Conservation (phyloP, 2,113 vertebrate genomes). For the Polyodon spathula region DNA sequence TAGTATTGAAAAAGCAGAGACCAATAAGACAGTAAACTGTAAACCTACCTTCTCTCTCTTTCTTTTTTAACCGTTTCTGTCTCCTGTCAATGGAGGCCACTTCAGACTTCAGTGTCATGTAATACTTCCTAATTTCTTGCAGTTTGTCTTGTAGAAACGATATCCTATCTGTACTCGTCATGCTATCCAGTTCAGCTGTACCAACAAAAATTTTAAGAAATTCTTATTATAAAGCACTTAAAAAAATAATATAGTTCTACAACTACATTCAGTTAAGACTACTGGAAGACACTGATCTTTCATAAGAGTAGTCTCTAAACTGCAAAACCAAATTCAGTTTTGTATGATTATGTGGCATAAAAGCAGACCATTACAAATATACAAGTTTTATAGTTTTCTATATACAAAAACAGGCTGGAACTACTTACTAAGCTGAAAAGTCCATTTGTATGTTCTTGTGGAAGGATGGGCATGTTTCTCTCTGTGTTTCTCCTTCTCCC, state of each 20-base stretch:
- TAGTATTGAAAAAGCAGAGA: neutral
- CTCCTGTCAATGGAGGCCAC: slow-evolving; percentile 94
- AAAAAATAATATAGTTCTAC: too few species aligned
- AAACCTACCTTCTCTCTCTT: slow-evolving; percentile 87
- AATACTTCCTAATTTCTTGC: slow-evolving; percentile 94
- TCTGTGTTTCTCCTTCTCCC: slow-evolving; percentile 74
- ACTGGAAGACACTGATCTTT: too few species aligned
- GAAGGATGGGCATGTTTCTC: slow-evolving; percentile 75
- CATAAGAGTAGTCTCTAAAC: too few species aligned
- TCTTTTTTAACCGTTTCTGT: slow-evolving; percentile 94
- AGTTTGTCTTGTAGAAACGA: slow-evolving; percentile 95
- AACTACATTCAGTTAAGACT: too few species aligned
- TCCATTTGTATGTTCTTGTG: slow-evolving; percentile 89
- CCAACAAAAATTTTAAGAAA: slow-evolving; percentile 8
- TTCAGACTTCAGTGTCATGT: slow-evolving; percentile 95
- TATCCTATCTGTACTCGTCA: slow-evolving; percentile 85
- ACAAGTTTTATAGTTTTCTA: too few species aligned
- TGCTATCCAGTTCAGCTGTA: slow-evolving; percentile 84
- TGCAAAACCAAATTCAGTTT: too few species aligned
- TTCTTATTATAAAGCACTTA: neutral
- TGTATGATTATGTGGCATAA: too few species aligned
- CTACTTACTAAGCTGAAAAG: slow-evolving; percentile 83
- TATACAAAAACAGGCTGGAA: neutral
- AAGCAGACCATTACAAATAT: too few species aligned
- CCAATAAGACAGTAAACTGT: neutral